Base-by-base conservation (phyloP, 2,888 invertebrate species). In the Nysson spinosus region DNA sequence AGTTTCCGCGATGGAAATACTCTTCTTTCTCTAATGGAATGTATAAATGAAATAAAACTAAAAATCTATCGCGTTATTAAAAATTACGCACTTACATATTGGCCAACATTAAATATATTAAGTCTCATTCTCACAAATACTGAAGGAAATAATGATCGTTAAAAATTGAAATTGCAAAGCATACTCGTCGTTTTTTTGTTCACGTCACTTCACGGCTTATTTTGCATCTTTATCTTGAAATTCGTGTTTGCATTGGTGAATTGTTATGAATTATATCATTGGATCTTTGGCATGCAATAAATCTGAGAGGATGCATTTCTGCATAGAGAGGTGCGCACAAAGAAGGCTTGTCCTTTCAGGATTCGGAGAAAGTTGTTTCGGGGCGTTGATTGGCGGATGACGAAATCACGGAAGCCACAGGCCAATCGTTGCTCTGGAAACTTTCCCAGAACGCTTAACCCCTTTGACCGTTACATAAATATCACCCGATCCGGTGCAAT, bases 341-440 rank as follows among this genome's bases (percentile, higher is more conserved):
- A 37, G 42, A 63, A 63, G 60, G 46, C 57, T 51, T 39, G 51
- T 61, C 50, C 62, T 67, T 61, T 64, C 68, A 74, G 69, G 69
- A 75, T 76, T 78, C 69, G 78, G 82, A 81, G 82, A 82, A 82
- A 82, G 82, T 82, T 78, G 81, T 79, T 77, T 75, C 73, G 61
- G 64, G 74, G 78, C 73, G 78, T 77, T 79, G 81, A 80, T 80
- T 81, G 80, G 73, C 58, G 65, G 69, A 68, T 81, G 82, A 79
- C 70, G 82, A 81, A 81, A 82, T 80, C 78, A 68, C 80, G 82
- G 81, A 82, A 82, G 81, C 78, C 69, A 72, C 50, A 66, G 58
- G 55, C 71, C 74, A 75, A 78, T 78, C 71, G 69, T 60, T 71
- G 78, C 73, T 78, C 71, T 80, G 74, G 69, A 75, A 80, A 79